Base-by-base conservation (phyloP, 2,888 invertebrate species). In the Calephelis perditalis region DNA sequence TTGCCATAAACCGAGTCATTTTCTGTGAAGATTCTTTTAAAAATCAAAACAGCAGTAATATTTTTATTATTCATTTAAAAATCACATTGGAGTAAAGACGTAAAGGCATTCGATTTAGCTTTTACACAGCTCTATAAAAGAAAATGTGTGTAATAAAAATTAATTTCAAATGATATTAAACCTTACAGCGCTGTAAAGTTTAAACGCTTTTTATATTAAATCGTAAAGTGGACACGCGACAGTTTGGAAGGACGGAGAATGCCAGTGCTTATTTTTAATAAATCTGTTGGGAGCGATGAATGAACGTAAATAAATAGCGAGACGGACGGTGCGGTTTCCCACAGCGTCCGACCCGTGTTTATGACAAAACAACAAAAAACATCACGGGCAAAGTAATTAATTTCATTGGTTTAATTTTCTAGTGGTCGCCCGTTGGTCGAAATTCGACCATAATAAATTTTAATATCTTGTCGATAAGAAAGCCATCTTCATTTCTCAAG, bases 171-270 rank as follows among this genome's bases (percentile, higher is more conserved):
- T 46, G 47, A 26, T 40, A 15, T 47, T 37, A 46, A 62, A 59
- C 26, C 9, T 63, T 65, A 59, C 54, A 57, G 15, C 59, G 46
- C 46, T 56, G 57, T 63, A 60, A 63, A 65, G 61, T 46, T 60
- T 57, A 57, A 52, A 47, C 47, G 52, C 57, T 59, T 63, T 63
- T 61, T 59, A 59, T 58, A 62, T 59, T 45, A 45, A 60, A 61
- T 61, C 64, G 61, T 66, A 66, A 64, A 66, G 63, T 60, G 62
- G 61, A 70, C 62, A 55, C 49, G 15, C 49, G 47, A 49, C 15
- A 26, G 26, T 49, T 35, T 26, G 49, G 35, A 49, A 49, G 49
- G 26, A 49, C 15, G 49, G 10, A 10, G 49, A 49, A 49, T 49
- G 15, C 15, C 15, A 49, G 49, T 49, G 49, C 35, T 49, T 8